These are phyloP conservation scores for Porites australiensis DNA, from an alignment of 64 coral and sea anemone species.

Conservation along the genomic window DNA sequence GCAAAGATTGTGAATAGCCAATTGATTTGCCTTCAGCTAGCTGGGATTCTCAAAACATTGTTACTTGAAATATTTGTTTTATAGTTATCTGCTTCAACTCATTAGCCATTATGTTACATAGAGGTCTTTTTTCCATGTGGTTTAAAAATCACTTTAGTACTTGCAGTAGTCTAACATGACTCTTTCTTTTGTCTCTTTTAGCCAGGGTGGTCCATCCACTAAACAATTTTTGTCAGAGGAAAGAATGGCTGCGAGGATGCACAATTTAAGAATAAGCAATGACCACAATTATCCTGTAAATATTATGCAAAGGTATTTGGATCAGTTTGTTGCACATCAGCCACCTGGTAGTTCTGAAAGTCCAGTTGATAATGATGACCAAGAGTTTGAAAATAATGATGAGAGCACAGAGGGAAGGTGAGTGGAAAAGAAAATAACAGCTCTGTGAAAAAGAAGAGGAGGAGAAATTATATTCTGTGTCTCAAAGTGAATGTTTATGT, in stretches of 20 bases:
- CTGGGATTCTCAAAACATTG: too few species aligned
- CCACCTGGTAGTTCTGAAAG: background rate
- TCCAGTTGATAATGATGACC: background rate
- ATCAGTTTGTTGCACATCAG: background rate
- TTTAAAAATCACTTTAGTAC: too few species aligned
- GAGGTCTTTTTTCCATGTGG: too few species aligned
- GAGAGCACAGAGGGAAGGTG: background rate
- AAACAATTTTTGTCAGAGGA: constrained; percentile 90
- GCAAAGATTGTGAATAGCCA: too few species aligned
- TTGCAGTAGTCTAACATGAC: background rate
- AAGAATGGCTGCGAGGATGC: constrained; percentile 95
- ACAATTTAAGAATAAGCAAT: constrained; percentile 90
- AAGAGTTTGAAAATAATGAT: constrained; percentile 21
- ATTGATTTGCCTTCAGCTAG: too few species aligned
- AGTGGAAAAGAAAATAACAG: background rate
- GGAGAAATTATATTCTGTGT: too few species aligned
- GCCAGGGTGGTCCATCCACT: constrained; percentile 50
- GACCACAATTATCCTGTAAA: constrained; percentile 79
- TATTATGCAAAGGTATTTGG: constrained; percentile 41
- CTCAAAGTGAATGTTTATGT: too few species aligned
- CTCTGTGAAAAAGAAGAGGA: background rate
- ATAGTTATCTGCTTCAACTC: too few species aligned
- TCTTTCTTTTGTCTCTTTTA: background rate
- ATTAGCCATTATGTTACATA: too few species aligned
- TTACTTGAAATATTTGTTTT: too few species aligned